Percentiles rank a stretch among this genome's conserved stretches.
Conservation (phyloP, 1,140 invertebrate genomes). For the Pygmarrhopalites habei region DNA sequence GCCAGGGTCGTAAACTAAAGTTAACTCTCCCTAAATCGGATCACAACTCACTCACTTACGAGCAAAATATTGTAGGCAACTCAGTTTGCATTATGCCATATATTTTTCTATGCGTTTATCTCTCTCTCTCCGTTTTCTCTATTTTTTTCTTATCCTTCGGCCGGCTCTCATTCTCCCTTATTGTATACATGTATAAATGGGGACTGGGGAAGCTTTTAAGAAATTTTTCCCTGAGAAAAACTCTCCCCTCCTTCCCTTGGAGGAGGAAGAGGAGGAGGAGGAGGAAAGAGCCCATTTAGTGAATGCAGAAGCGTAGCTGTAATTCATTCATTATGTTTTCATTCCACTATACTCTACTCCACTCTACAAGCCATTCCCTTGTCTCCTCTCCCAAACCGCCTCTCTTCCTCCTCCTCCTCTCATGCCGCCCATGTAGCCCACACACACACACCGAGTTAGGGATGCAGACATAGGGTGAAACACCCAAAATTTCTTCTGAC, state of each 20-base stretch:
- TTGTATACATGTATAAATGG: too few species aligned
- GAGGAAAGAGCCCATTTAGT: constrained; percentile 4
- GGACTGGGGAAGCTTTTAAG: constrained; percentile 3
- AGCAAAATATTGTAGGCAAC: constrained; percentile 8
- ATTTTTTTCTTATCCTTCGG: too few species aligned
- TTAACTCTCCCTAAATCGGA: constrained; percentile 6
- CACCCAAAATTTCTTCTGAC: not conserved
- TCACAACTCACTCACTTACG: constrained; percentile 9
- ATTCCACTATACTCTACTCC: not conserved
- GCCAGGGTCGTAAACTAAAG: constrained; percentile 3
- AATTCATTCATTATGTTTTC: constrained; percentile 10
- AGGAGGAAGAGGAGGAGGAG: too few species aligned
- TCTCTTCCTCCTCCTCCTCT: too few species aligned
- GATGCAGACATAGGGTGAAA: too few species aligned
- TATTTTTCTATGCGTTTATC: constrained; percentile 10
- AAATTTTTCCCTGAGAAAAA: not conserved
- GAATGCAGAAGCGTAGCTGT: not conserved
- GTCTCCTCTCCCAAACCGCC: too few species aligned
- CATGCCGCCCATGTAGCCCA: too few species aligned
- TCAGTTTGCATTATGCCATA: not conserved
- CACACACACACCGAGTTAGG: too few species aligned
- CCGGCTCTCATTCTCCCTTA: too few species aligned
- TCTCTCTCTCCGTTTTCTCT: constrained; percentile 1
- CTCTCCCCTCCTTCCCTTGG: too few species aligned
- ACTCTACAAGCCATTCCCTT: too few species aligned